A percentile compares a stretch with the other conserved stretches of the same genome.
These are phyloP conservation scores for Amphiprion percula DNA, from an alignment of 2,113 vertebrate species.

Conservation along the genomic window DNA sequence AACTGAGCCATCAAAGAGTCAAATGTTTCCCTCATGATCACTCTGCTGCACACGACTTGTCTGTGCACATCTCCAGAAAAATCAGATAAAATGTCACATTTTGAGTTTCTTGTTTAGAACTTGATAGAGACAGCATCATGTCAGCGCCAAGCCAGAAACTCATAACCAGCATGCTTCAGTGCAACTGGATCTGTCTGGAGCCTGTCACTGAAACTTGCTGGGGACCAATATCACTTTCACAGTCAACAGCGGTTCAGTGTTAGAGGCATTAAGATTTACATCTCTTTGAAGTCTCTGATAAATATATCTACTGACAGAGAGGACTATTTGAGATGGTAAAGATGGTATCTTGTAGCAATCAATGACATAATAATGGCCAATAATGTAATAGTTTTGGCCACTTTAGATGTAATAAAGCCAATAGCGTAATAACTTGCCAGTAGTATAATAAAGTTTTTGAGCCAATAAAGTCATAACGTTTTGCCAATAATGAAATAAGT, in stretches of 20 bases:
- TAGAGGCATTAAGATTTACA: slow-evolving; percentile 17
- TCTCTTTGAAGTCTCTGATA: slow-evolving; percentile 17
- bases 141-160: slow-evolving; percentile 2
- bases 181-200: slow-evolving; percentile 29
- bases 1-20: too few relatives aligned
- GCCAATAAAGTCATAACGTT: too few relatives aligned
- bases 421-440: too few relatives aligned
- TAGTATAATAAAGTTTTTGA: too few relatives aligned
- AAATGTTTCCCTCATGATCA: too few relatives aligned
- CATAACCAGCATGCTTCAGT: slow-evolving; percentile 6
- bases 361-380: too few relatives aligned
- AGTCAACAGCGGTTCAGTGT: slow-evolving; percentile 52
- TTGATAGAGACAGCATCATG: not conserved
- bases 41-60: too few relatives aligned
- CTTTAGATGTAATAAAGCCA: too few relatives aligned
- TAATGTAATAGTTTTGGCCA: too few relatives aligned
- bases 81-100: not conserved
- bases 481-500: too few relatives aligned
- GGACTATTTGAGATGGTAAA: not conserved
- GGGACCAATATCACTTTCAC: slow-evolving; percentile 50
- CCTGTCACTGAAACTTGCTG: slow-evolving; percentile 36
- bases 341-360: not conserved
- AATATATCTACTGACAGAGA: not conserved
- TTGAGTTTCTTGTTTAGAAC: not conserved
- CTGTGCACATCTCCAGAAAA: not conserved